Base-by-base conservation (phyloP, 1,140 invertebrate genomes). In the Scaptomyza pallida region DNA sequence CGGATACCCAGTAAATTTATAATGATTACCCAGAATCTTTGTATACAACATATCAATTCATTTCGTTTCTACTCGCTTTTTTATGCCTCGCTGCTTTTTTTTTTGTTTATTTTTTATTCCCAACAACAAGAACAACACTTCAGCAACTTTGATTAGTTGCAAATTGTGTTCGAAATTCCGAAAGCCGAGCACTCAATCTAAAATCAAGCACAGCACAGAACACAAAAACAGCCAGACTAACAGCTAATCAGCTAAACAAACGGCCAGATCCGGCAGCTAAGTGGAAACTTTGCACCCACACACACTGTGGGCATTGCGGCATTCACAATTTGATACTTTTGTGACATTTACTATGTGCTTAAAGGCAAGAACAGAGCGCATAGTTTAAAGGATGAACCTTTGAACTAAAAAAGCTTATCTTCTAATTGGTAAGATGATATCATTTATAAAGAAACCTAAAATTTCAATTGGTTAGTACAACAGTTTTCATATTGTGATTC, bases 201-300 rank as follows among this genome's bases (percentile, higher is more conserved):
- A 64, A 56, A n/a, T n/a, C 23, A 33, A 57, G 19, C 12, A 35
- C 8, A 13, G 35, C 15, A 35, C 15, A 26, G 4, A 21, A 44
- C 5, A 13, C 5, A 15, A 45, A 35, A 26, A 40, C 23, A 40
- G 45, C 55, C 63, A 60, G 13, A 21, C 37, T 43, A 60, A 44
- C 67, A 56, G 35, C 23, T 64, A 70, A 70, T 70, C 67, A 64
- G 26, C 59, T 63, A 48, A 69, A 69, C 59, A 63, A 69, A 63
- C 41, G 19, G 65, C 50, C 50, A 55, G 19, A 55, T 55, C 33
- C 59, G 65, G n/a, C 23, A 21, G 51, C 17, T 55, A 63, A 70
- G 51, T 56, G 60, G 47, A 55, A 55, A 70, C 50, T 56, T 64
- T 10, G 26, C 26, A 30, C 26, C 26, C 26, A 26, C 23, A 37